These are phyloP conservation scores for Gymnothorax javanicus DNA, from an alignment of 2,797 vertebrate species.

Conservation along the genomic window DNA sequence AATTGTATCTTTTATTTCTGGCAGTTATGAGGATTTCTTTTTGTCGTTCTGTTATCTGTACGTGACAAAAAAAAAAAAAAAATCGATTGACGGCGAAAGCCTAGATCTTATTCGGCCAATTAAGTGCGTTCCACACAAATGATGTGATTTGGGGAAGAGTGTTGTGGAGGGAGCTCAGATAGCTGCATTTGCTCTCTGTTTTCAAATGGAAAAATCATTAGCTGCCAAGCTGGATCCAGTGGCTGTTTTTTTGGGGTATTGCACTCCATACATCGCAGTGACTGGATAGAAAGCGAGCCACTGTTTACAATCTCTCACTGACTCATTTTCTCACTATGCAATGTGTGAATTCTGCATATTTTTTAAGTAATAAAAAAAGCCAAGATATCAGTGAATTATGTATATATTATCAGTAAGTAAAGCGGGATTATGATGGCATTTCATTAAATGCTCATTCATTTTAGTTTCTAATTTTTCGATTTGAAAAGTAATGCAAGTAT, in stretches of 20 bases:
- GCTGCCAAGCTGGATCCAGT: no score
- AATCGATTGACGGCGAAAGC: background rate
- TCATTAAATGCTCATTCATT: background rate
- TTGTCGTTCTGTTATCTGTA: background rate
- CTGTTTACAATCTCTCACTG: background rate
- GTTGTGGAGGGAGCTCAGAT: background rate
- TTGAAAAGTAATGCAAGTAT: background rate
- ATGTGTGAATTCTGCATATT: background rate
- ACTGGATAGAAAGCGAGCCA: background rate
- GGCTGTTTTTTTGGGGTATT: background rate
- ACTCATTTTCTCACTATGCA: background rate
- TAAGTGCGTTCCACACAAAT: background rate
- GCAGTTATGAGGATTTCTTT: no score
- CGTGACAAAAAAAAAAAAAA: background rate
- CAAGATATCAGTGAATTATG: background rate
- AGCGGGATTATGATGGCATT: background rate
- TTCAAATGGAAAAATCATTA: background rate
- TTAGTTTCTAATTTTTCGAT: no score
- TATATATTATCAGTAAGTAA: background rate
- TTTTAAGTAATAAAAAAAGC: background rate
- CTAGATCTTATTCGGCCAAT: no score
- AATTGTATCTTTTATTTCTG: background rate
- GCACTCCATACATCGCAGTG: background rate
- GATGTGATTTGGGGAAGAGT: background rate
- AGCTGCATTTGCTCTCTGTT: background rate